Base-by-base conservation (phyloP, 2,797 vertebrate species). In the Myotis myotis region DNA sequence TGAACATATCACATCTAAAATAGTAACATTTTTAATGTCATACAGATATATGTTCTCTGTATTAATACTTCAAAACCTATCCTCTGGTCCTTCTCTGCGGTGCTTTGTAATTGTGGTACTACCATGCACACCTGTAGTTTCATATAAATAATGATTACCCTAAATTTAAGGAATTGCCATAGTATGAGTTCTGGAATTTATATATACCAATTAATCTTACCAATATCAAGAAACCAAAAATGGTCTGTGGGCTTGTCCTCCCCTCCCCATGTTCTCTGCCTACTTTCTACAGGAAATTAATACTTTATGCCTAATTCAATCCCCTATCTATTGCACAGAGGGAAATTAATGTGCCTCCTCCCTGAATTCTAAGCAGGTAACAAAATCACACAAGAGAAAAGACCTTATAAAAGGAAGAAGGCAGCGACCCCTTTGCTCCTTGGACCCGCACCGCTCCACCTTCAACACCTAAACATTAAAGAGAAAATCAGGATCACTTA, bases 401-500 rank as follows among this genome's bases (percentile, higher is more conserved):
- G 93, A 99, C 98, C 98, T 99, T 99, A 97, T 99, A 99, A 97
- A 98, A 98, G 0, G 91, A 91, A 86, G 99, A 99, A 1, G 99
- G 99, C 80, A 98, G 93, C 0, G 87, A 97, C 89, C 98, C 99
- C 97, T 96, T 99, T 20, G 98, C 98, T 60, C 98, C 99, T 4
- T 95, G 96, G 92, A 99, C 98, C 95, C 97, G 98, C 57, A 99
- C 98, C 9, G 98, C 98, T 22, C 98, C 98, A 57, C 98, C 98
- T 0, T 99, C 98, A 28, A 98, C 98, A 95, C 98, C 99, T 99
- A 91, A 85, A 57, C 8, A 75, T 33, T 95, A 80, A 95, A 91
- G 66, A 93, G 41, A 97, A 94, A 90, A 91, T 9, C 8, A 76
- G 6, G 16, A 81, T 53, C 66, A 92, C 66, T 89, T 75, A 95